Conservation (phyloP, 2,797 vertebrate species). For the Euthynnus affinis region DNA sequence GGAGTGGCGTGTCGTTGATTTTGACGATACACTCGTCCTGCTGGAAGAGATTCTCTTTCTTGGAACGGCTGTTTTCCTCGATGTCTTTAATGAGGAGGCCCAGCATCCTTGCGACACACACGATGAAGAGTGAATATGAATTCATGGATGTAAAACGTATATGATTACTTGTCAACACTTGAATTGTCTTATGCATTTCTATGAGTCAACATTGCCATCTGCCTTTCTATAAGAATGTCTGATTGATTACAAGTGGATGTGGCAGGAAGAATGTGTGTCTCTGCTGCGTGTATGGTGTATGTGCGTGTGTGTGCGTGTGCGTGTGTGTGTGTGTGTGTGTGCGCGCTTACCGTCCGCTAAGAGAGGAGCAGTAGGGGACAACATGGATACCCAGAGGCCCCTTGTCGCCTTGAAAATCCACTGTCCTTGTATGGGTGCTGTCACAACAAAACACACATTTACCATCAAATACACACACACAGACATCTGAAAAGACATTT, state of each 20-base stretch:
- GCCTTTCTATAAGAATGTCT: conserved; percentile 26
- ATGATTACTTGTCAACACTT: conserved; percentile 28
- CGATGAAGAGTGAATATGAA: conserved; percentile 8
- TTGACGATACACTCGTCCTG: conserved; percentile 95
- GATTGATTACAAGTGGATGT: conserved; percentile 28
- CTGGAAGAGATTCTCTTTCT: conserved; percentile 89
- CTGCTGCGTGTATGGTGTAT: too few relatives aligned
- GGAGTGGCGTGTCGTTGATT: conserved; percentile 91
- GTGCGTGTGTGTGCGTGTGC: conserved; percentile 10
- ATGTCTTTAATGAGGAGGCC: conserved; percentile 93
- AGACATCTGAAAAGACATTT: neutral
- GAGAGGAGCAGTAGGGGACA: conserved; percentile 94
- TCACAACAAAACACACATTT: conserved; percentile 49
- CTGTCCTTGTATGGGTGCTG: conserved; percentile 89
- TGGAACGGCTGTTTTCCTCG: conserved; percentile 93
- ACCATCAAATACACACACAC: conserved; percentile 1
- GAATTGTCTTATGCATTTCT: conserved; percentile 9
- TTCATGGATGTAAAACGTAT: conserved; percentile 30
- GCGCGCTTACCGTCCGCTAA: conserved; percentile 93
- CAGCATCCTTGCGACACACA: conserved; percentile 85
- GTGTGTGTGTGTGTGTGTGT: conserved; percentile 19
- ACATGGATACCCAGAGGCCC: conserved; percentile 96
- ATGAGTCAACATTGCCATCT: conserved; percentile 52
- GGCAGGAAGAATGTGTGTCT: neutral
- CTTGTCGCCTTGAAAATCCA: conserved; percentile 91